Conservation (phyloP, 2,888 invertebrate species). For the Siphlonurus alternatus region DNA sequence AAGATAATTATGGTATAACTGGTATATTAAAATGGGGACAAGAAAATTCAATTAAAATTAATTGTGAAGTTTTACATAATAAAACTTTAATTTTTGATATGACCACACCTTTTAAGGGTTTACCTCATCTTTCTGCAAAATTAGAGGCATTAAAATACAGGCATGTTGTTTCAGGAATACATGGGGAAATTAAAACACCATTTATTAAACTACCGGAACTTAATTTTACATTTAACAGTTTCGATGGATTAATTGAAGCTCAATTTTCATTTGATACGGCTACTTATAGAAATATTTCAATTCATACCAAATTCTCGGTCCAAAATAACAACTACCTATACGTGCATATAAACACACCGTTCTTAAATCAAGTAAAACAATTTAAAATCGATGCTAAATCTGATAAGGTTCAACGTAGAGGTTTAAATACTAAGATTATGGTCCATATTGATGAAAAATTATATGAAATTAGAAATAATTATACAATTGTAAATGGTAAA, state of each 20-base stretch:
- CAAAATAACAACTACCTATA: not conserved
- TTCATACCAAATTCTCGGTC: not conserved
- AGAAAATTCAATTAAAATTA: not conserved
- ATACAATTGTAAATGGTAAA: not conserved
- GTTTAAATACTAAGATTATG: not conserved
- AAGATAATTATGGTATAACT: not conserved
- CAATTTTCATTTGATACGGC: conserved; percentile 2
- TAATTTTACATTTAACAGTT: not conserved
- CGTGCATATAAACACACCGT: not conserved
- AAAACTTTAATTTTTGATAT: not conserved
- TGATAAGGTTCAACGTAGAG: not conserved
- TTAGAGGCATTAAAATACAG: conserved; percentile 1
- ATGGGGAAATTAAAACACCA: not conserved
- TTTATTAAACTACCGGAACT: not conserved
- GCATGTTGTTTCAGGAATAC: not conserved
- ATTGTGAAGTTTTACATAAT: not conserved
- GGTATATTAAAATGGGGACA: not conserved
- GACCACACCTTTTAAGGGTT: not conserved
- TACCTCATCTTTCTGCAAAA: not conserved
- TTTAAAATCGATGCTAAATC: not conserved
- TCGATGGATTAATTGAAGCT: not conserved
- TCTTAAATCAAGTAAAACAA: not conserved
- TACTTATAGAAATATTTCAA: not conserved
- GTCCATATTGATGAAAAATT: not conserved
- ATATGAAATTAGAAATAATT: not conserved